Evolutionary conservation across 2,888 invertebrate species (phyloP), one percentile per base, ranked within the genome.

Genomic region (Mesoligia furuncula): DNA sequence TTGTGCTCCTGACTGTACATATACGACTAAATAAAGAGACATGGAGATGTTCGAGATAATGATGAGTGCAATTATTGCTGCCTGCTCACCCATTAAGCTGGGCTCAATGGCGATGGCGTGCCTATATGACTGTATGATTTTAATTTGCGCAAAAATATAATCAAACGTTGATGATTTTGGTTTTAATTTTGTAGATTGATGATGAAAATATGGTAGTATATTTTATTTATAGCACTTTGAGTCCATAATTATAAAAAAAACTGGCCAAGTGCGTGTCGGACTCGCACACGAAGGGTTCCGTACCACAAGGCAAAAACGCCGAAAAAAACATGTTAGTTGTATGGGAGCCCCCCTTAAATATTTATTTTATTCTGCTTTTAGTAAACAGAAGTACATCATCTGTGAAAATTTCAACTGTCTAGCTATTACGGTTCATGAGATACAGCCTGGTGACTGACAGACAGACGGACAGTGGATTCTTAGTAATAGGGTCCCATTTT

Each of bases 61-160:
- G 89, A 88, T 62, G 87, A 59, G 62, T 80, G 88, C 80, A 89
- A 88, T 88, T 87, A 88, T 87, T 81, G 57, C 73, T 88, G 81
- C 64, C 79, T 87, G 75, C 65, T 87, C 88, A 84, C 27, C 83
- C 88, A 88, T 88, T 89, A 88, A 82, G 74, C 72, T 70, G 66
- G 51, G 42, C 77, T 88, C 80, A 88, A 88, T 85, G 74, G 70
- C 73, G 64, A 88, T 85, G 74, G 70, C 73, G 64, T 77, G 77
- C 73, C 51, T 67, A 75, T 85, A 75, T 77, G 75, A 80, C 67
- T 84, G 88, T 84, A 73, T 71, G 61, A 84, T 85, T 88, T 88
- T 88, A 88, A 88, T 85, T 87, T 84, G 81, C 48, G 54, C 51
- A 48, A 77, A 83, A 69, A 81, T 72, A 51, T 66, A 24, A 72